Conservation (phyloP, 2,888 invertebrate species). For the Marasmarcha lunaedactyla region DNA sequence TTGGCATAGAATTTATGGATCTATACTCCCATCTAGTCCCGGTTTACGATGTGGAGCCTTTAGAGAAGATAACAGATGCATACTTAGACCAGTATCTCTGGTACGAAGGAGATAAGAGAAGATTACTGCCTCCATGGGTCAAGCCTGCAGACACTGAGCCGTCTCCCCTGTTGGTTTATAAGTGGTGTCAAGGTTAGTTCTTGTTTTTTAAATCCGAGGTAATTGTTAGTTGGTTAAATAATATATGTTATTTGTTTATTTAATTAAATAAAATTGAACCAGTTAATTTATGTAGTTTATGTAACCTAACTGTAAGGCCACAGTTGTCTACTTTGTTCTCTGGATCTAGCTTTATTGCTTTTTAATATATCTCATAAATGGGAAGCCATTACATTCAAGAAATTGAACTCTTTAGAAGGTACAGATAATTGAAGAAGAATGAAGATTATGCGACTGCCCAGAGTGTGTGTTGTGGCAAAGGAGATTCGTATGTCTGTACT, state of each 20-base stretch:
- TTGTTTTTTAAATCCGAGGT: too few relatives aligned
- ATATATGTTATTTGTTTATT: background rate
- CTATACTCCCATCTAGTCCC: slow-evolving; percentile 98
- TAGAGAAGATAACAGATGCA: slow-evolving; percentile 99
- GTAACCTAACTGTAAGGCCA: too few relatives aligned
- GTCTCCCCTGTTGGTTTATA: slow-evolving; percentile 91
- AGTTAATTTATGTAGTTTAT: background rate
- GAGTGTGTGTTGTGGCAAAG: slow-evolving; percentile 76
- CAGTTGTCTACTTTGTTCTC: too few relatives aligned
- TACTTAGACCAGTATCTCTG: slow-evolving; percentile 99
- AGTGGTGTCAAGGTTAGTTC: slow-evolving; percentile 97
- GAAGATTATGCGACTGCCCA: slow-evolving; percentile 49
- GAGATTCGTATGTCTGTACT: slow-evolving; percentile 63
- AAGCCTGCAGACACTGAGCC: slow-evolving; percentile 99
- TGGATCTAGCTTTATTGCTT: too few relatives aligned
- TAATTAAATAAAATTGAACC: background rate
- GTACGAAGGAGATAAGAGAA: slow-evolving; percentile 98
- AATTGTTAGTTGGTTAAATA: background rate
- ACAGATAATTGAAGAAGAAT: too few relatives aligned
- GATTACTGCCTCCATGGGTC: slow-evolving; percentile 98
- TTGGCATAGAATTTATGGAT: slow-evolving; percentile 99
- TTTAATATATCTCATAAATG: too few relatives aligned
- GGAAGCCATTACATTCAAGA: too few relatives aligned
- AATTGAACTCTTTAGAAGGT: too few relatives aligned
- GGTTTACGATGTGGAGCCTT: slow-evolving; percentile 98